phyloP scores from a whole-genome alignment of 1,140 invertebrate species.

The Hyposmocoma kahamanoa region DNA sequence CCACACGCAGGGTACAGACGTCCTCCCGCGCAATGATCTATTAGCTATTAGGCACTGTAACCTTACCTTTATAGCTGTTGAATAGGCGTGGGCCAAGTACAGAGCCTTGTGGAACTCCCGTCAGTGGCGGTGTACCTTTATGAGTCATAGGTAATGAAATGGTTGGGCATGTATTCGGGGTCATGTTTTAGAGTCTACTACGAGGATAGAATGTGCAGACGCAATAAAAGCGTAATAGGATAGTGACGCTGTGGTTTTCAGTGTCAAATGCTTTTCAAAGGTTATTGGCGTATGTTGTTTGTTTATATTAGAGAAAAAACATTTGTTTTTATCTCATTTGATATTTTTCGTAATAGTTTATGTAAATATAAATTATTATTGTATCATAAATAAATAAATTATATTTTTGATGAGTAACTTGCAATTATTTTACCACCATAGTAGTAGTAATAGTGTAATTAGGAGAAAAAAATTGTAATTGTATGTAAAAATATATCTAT shows the following conservation, averaged over 20 bases:
- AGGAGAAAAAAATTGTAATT: too few relatives aligned
- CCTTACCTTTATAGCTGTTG: not conserved
- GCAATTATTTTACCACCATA: too few relatives aligned
- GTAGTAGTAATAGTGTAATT: too few relatives aligned
- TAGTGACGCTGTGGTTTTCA: not conserved
- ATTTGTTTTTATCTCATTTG: too few relatives aligned
- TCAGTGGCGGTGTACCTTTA: not conserved
- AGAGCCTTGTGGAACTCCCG: not conserved
- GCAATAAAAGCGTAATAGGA: not conserved
- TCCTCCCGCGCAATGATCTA: conserved; percentile 3
- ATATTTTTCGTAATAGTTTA: too few relatives aligned
- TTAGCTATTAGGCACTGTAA: not conserved
- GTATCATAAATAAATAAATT: too few relatives aligned
- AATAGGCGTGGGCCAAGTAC: not conserved
- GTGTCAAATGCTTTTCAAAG: too few relatives aligned
- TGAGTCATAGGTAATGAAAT: not conserved
- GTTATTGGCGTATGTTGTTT: too few relatives aligned
- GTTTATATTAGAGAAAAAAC: too few relatives aligned
- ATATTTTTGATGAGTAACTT: too few relatives aligned
- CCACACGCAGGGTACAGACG: not conserved
- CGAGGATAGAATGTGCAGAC: not conserved
- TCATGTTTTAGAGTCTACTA: not conserved
- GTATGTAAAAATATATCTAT: too few relatives aligned
- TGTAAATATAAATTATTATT: too few relatives aligned
- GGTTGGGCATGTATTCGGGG: not conserved